These are phyloP conservation scores for Hoplodrina blanda DNA, from an alignment of 2,888 invertebrate genomes.

Conservation along the genomic window DNA sequence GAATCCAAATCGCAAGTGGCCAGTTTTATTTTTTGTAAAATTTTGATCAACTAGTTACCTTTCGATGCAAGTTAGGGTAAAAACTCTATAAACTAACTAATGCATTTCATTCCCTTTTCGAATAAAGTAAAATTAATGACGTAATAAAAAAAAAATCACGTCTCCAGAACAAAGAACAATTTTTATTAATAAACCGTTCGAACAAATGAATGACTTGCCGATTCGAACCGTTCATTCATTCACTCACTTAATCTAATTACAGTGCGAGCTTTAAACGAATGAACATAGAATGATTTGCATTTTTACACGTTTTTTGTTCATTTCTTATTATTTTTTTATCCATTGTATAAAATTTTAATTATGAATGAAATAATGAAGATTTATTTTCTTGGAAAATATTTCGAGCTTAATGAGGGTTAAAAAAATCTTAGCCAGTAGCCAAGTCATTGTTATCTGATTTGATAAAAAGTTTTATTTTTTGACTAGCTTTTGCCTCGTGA, in stretches of 20 bases:
- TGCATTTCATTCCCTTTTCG: constrained; percentile 6
- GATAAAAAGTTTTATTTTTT: neutral
- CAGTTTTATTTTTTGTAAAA: neutral
- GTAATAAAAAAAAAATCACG: constrained; percentile 26
- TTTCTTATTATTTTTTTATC: constrained; percentile 23
- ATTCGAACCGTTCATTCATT: constrained; percentile 69
- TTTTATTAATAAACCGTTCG: constrained; percentile 65
- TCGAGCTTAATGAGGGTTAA: neutral
- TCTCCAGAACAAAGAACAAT: constrained; percentile 46
- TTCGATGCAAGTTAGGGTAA: neutral
- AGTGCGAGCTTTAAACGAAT: constrained; percentile 72
- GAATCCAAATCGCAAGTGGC: no score
- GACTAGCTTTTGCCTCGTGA: no score
- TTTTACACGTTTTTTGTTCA: constrained; percentile 58
- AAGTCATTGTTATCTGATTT: neutral
- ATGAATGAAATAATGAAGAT: constrained; percentile 48
- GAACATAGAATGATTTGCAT: constrained; percentile 77
- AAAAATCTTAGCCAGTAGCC: neutral
- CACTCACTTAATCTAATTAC: constrained; percentile 78
- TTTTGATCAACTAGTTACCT: neutral
- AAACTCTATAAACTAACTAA: neutral
- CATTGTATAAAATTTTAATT: constrained; percentile 50
- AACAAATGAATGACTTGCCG: constrained; percentile 73
- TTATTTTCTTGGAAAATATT: constrained; percentile 35
- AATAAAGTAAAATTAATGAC: constrained; percentile 34